Percentiles rank a stretch among this genome's conserved stretches.
Evolutionary conservation across 2,888 invertebrate genomes (phyloP).

Genomic region (Ganaspis brasiliensis): DNA sequence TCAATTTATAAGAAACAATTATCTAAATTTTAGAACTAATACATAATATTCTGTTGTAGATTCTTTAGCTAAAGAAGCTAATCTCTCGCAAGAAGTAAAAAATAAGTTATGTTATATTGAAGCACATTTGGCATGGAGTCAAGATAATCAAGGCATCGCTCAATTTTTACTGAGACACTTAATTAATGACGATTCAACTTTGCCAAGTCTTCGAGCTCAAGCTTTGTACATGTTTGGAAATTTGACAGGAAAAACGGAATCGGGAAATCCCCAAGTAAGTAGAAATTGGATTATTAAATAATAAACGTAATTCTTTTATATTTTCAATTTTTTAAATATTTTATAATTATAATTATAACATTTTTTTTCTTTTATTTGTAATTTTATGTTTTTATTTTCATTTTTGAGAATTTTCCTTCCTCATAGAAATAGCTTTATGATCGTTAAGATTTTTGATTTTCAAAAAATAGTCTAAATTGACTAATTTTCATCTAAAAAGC

Average conservation of each 20-base stretch:
- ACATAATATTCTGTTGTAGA: constrained; percentile 46
- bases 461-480: too few relatives aligned
- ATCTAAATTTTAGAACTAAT: neutral
- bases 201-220: constrained; percentile 78
- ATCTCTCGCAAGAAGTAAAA: constrained; percentile 75
- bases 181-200: constrained; percentile 64
- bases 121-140: constrained; percentile 82
- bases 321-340: constrained; percentile 11
- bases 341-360: neutral
- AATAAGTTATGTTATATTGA: constrained; percentile 82
- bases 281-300: neutral
- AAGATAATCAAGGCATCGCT: constrained; percentile 81
- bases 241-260: constrained; percentile 90
- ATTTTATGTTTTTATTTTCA: too few relatives aligned
- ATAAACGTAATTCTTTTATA: neutral
- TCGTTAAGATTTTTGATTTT: too few relatives aligned
- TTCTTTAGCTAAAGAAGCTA: constrained; percentile 73
- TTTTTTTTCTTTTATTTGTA: too few relatives aligned
- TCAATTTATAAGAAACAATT: too few relatives aligned
- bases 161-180: constrained; percentile 78
- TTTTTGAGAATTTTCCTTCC: too few relatives aligned
- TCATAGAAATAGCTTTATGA: too few relatives aligned
- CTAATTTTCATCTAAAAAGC: too few relatives aligned
- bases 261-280: constrained; percentile 85
- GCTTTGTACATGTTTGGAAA: constrained; percentile 87